Evolutionary conservation across 2,797 vertebrate genomes (phyloP).

Genomic region (Falco naumanni): DNA sequence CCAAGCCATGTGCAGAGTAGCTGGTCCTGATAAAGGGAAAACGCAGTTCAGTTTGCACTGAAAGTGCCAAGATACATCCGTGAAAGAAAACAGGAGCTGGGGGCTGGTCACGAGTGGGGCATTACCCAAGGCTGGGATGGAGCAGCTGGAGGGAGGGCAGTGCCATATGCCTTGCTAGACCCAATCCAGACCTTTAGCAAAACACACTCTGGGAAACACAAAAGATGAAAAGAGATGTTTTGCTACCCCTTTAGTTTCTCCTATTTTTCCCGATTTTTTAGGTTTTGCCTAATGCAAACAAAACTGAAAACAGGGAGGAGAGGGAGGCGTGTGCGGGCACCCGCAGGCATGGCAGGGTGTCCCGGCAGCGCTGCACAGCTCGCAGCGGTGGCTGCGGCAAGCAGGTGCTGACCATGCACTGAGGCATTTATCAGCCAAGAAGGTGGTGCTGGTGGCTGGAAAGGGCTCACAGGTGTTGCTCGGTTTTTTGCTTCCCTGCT

Average conservation of each 20-base stretch:
- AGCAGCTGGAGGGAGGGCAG: neutral
- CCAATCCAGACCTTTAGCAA: neutral
- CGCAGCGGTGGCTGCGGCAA: neutral
- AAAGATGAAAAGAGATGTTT: neutral
- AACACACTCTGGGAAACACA: neutral
- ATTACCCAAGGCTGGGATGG: neutral
- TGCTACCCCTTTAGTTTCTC: neutral
- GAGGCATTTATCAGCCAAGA: accelerated
- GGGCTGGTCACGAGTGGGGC: neutral
- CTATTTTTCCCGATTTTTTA: neutral
- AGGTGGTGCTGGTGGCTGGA: neutral
- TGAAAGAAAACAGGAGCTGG: neutral
- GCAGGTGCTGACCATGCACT: accelerated
- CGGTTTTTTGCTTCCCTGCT: neutral
- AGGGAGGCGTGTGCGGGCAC: neutral
- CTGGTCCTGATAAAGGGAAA: neutral
- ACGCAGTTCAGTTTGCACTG: neutral
- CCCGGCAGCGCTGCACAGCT: neutral
- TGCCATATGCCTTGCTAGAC: accelerated
- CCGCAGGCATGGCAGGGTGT: neutral
- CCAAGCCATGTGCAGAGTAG: accelerated
- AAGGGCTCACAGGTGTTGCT: accelerated
- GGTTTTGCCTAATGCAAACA: neutral
- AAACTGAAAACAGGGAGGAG: neutral
- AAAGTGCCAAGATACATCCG: neutral